A percentile compares a stretch with the other conserved stretches of the same genome.
phyloP scores from a whole-genome alignment of 2,888 invertebrate genomes.

The Formica aserva region DNA sequence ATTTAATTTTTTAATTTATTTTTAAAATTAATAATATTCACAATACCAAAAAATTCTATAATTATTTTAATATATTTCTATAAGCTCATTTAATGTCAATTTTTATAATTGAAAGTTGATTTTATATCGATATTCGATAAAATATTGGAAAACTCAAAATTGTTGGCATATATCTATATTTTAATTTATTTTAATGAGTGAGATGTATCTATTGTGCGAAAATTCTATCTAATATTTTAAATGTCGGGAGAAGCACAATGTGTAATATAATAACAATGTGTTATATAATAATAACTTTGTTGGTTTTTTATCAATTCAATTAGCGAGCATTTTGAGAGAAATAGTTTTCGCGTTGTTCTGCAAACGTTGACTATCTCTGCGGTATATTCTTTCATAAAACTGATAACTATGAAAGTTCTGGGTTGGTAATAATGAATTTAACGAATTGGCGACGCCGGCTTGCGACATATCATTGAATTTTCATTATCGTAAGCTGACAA shows the following conservation, averaged over 20 bases:
- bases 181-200: constrained; percentile 22
- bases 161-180: background rate
- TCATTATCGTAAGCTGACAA: constrained; percentile 50
- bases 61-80: background rate
- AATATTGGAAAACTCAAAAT: background rate
- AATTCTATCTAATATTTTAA: background rate
- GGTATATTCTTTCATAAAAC: constrained; percentile 25
- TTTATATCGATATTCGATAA: background rate
- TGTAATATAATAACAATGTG: background rate
- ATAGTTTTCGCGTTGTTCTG: constrained; percentile 17
- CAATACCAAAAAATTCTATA: background rate
- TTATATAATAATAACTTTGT: background rate
- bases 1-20: background rate
- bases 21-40: background rate
- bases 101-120: background rate
- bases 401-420: constrained; percentile 32
- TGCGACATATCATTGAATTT: constrained; percentile 41
- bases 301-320: background rate
- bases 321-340: constrained; percentile 8
- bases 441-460: constrained; percentile 24
- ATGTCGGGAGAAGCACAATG: background rate
- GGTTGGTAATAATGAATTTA: constrained; percentile 30
- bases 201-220: background rate
- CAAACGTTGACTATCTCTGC: background rate
- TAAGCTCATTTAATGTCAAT: background rate